A percentile compares a stretch with the other conserved stretches of the same genome.
Conservation (phyloP, 2,888 invertebrate genomes). For the Tiliacea citrago region DNA sequence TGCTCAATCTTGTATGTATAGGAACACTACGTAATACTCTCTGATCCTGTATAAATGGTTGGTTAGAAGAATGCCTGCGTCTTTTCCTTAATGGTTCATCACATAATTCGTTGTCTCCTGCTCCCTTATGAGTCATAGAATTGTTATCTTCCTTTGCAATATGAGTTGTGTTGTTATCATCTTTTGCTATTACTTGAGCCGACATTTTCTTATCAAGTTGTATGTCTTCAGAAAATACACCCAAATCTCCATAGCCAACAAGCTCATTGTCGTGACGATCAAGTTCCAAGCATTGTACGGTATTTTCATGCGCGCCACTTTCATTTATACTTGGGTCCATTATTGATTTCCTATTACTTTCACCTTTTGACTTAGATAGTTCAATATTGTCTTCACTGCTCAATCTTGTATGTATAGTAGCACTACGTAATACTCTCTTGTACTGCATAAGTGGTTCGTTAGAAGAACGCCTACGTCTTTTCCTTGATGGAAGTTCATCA, state of each 20-base stretch:
- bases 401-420: constrained; percentile 38
- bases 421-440: constrained; percentile 75
- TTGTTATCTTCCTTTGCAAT: constrained; percentile 10
- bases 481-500: constrained; percentile 48
- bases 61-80: constrained; percentile 66
- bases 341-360: constrained; percentile 17
- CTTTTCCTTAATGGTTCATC: constrained; percentile 57
- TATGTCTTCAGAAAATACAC: constrained; percentile 65
- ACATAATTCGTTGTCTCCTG: constrained; percentile 7
- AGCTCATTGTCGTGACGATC: constrained; percentile 21
- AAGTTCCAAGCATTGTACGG: neutral
- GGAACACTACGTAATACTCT: constrained; percentile 74
- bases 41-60: constrained; percentile 57
- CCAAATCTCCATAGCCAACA: constrained; percentile 70
- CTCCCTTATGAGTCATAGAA: neutral
- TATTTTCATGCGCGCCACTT: constrained; percentile 3
- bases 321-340: neutral
- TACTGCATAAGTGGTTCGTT: constrained; percentile 53
- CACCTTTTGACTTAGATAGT: constrained; percentile 5
- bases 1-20: constrained; percentile 22
- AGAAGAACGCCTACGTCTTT: constrained; percentile 67
- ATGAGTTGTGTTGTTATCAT: constrained; percentile 6
- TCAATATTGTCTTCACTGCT: constrained; percentile 41
- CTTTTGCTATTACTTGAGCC: constrained; percentile 9
- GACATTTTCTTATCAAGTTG: constrained; percentile 24